phyloP scores from a whole-genome alignment of 2,888 invertebrate genomes.

The Apodemia zela region DNA sequence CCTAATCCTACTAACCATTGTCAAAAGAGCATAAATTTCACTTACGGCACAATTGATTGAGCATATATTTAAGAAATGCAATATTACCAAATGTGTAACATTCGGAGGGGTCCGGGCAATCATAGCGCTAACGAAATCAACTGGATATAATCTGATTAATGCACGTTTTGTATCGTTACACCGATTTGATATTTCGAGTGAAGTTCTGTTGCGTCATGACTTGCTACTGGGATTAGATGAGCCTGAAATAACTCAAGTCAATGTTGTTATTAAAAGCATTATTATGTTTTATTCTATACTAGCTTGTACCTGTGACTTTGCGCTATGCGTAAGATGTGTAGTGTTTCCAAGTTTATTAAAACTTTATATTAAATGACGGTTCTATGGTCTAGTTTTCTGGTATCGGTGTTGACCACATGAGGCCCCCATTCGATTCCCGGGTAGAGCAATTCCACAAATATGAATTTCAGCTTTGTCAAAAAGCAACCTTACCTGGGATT shows the following conservation, averaged over 20 bases:
- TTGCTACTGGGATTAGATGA: slow-evolving; percentile 13
- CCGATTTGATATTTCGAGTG: slow-evolving; percentile 19
- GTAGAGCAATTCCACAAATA: too few species aligned
- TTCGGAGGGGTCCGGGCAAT: slow-evolving; percentile 3
- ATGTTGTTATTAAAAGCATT: neutral
- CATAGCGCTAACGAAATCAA: slow-evolving; percentile 45
- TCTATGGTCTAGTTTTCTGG: too few species aligned
- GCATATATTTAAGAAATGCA: slow-evolving; percentile 15
- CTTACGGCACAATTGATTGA: slow-evolving; percentile 11
- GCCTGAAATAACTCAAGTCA: slow-evolving; percentile 4
- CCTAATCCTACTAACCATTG: neutral
- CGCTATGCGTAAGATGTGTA: neutral
- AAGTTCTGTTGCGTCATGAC: slow-evolving; percentile 31
- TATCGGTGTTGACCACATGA: too few species aligned
- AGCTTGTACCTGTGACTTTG: neutral
- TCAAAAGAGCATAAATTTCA: slow-evolving; percentile 9
- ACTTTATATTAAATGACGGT: too few species aligned
- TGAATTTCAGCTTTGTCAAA: too few species aligned
- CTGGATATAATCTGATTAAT: slow-evolving; percentile 62
- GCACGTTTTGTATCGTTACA: slow-evolving; percentile 40
- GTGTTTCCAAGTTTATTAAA: too few species aligned
- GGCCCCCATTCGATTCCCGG: too few species aligned
- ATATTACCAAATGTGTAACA: slow-evolving; percentile 14
- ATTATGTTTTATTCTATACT: neutral
- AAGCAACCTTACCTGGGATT: too few species aligned